Evolutionary conservation across 2,797 vertebrate genomes (phyloP).

Genomic region (Dryobates pubescens): DNA sequence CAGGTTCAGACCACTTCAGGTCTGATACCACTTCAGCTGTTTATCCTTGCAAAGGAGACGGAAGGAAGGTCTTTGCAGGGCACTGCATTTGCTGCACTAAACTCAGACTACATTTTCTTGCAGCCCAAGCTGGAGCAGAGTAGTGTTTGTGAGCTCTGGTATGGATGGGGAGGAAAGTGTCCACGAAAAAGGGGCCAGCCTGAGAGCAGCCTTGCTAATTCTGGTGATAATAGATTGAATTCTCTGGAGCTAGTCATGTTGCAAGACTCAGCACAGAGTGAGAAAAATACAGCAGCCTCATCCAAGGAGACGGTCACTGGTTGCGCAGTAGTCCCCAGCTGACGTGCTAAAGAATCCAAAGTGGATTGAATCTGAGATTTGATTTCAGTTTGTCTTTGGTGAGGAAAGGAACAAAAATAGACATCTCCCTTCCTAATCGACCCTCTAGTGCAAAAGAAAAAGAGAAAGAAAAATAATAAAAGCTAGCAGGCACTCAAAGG

Average conservation of each 20-base stretch:
- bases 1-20: not conserved
- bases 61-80: not conserved
- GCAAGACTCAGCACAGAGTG: not conserved
- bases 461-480: constrained; percentile 42
- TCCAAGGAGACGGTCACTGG: not conserved
- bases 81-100: not conserved
- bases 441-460: not conserved
- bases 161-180: not conserved
- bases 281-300: not conserved
- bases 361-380: constrained; percentile 46
- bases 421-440: not conserved
- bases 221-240: not conserved
- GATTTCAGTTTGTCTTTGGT: constrained; percentile 48
- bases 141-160: not conserved
- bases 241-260: not conserved
- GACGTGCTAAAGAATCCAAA: not conserved
- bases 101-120: not conserved
- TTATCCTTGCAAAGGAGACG: not conserved
- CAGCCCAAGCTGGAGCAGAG: not conserved
- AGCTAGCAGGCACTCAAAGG: not conserved
- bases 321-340: not conserved
- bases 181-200: fast-evolving
- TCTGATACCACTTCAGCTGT: not conserved
- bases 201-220: not conserved
- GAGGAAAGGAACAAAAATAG: constrained; percentile 8